Evolutionary conservation across 1,140 invertebrate genomes (phyloP), one percentile per base, ranked within the genome.

Genomic region (Agrypnia vestita): DNA sequence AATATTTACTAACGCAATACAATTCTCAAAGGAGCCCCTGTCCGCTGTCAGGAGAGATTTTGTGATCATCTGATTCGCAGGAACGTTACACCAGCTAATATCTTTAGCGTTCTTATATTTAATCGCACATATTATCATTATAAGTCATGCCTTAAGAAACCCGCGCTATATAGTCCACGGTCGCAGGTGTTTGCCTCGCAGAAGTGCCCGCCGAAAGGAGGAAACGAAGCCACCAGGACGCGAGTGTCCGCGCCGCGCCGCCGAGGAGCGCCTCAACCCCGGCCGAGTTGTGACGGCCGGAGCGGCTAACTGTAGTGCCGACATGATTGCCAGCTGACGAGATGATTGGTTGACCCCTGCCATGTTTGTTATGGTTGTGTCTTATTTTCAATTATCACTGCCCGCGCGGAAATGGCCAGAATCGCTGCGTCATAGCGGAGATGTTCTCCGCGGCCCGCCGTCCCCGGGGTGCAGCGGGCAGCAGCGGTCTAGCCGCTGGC

Each of bases 351-450:
- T 79, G 78, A 82, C 81, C 78, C 75, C 81, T 82, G 81, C 21
- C 74, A 73, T 80, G 81, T 82, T 79, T 79, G 78, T 77, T 81
- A 77, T 82, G 78, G 72, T 61, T 74, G 78, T 80, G 78, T 82
- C 71, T 78, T 82, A 82, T 82, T 80, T 82, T 82, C 81, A 82
- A 82, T 82, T 79, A 82, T 82, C 81, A 80, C 79, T 76, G 81
- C 59, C 59, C 74, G 78, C 55, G 78, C 61, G 71, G 71, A 74
- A 62, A 74, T 79, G 49, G 62, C 47, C 69, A 73, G 74, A 77
- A 82, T 61, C 75, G 81, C 81, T 74, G 72, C 61, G 81, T 82
- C 81, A 82, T 82, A 82, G 17, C 64, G 64, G 64, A 35, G 64
- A 69, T 69, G 64, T 46, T 69, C 61, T 43, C 55, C 21, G 8